Conservation (phyloP, 2,888 invertebrate species). For the Zhengitettix transpicula region DNA sequence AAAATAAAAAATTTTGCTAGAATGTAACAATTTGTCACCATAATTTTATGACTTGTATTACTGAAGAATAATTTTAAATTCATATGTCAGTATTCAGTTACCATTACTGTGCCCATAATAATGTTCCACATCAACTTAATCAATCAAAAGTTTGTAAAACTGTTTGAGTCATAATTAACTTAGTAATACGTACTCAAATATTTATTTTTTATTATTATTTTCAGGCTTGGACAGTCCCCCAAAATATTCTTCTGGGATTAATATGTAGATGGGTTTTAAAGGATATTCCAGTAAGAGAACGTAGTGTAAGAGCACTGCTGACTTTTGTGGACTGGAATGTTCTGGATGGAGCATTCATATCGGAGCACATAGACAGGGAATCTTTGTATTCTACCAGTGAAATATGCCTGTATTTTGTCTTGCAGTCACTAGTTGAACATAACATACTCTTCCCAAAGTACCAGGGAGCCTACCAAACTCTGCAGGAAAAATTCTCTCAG, state of each 20-base stretch:
- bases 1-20: too few relatives aligned
- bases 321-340: conserved; percentile 30
- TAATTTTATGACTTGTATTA: too few relatives aligned
- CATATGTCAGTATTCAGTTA: too few relatives aligned
- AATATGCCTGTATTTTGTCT: conserved; percentile 35
- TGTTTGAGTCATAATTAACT: too few relatives aligned
- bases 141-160: too few relatives aligned
- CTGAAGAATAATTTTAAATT: too few relatives aligned
- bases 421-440: conserved; percentile 32
- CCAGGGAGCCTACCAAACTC: conserved; percentile 29
- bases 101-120: too few relatives aligned
- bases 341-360: conserved; percentile 30
- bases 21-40: too few relatives aligned
- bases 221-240: conserved; percentile 11
- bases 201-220: background rate
- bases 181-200: too few relatives aligned
- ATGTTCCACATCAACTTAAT: too few relatives aligned
- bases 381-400: conserved; percentile 38
- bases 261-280: conserved; percentile 37
- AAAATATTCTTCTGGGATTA: conserved; percentile 22
- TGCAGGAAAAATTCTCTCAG: conserved; percentile 30
- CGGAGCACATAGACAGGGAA: conserved; percentile 37
- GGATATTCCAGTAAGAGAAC: conserved; percentile 30
- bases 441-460: conserved; percentile 32
- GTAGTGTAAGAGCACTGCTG: conserved; percentile 35